These are phyloP conservation scores for Antigone vipio DNA, from an alignment of 2,113 vertebrate genomes.

Conservation along the genomic window DNA sequence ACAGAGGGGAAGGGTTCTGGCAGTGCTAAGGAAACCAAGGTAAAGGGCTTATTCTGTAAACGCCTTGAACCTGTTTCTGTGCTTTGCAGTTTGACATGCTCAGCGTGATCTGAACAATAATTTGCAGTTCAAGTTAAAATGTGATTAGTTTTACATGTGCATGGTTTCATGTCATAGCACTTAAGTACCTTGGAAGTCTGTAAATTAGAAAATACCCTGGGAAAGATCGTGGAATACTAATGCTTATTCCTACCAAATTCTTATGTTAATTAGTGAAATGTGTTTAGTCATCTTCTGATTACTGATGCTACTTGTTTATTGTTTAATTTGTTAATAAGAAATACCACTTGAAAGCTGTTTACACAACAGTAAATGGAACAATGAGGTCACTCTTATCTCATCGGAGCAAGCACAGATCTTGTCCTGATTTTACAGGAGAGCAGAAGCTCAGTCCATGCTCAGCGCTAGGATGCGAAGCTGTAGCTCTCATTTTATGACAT, in stretches of 20 bases:
- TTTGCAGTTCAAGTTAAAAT: not conserved
- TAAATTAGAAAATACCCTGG: not conserved
- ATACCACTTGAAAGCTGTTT: not conserved
- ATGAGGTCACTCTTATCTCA: not conserved
- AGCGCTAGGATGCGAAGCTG: not conserved
- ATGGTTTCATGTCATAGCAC: accelerated
- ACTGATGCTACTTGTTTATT: not conserved
- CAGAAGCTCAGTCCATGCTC: not conserved
- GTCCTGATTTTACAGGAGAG: not conserved
- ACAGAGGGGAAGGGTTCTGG: conserved; percentile 87
- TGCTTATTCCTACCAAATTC: not conserved
- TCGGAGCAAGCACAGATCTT: not conserved
- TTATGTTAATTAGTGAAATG: not conserved
- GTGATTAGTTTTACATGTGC: not conserved
- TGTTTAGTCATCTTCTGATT: not conserved
- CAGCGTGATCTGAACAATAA: not conserved
- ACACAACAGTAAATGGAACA: not conserved
- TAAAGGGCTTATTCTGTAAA: conserved; percentile 2
- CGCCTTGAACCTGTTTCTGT: not conserved
- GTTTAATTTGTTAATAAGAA: not conserved
- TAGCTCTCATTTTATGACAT: not conserved
- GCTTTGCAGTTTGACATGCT: not conserved
- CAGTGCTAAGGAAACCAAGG: conserved; percentile 87
- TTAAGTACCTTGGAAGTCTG: not conserved
- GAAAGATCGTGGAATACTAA: not conserved